Conservation (phyloP, 2,113 vertebrate genomes). For the Hemicordylus capensis region DNA sequence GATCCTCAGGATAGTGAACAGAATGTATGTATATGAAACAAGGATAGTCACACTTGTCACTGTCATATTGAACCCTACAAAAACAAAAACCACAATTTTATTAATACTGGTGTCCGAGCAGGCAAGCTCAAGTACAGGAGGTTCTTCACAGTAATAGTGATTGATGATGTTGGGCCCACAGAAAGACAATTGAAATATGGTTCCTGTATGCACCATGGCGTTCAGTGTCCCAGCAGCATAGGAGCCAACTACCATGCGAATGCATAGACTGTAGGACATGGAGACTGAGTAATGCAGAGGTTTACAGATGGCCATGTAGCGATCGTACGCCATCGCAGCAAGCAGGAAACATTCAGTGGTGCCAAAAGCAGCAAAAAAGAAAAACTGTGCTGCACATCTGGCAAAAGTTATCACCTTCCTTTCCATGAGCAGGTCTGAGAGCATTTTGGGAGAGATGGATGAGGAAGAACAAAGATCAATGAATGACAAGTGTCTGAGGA, state of each 20-base stretch:
- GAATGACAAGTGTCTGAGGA: not conserved
- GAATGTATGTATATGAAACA: slow-evolving; percentile 49
- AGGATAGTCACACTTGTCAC: slow-evolving; percentile 37
- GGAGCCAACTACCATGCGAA: slow-evolving; percentile 13
- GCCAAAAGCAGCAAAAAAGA: slow-evolving; percentile 61
- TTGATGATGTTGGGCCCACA: slow-evolving; percentile 28
- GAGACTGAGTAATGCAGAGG: slow-evolving; percentile 11
- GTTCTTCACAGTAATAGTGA: slow-evolving; percentile 63
- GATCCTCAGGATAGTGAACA: slow-evolving; percentile 39
- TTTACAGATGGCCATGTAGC: too few species aligned
- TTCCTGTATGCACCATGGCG: slow-evolving; percentile 38
- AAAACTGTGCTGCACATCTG: slow-evolving; percentile 74
- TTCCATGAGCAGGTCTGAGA: slow-evolving; percentile 57
- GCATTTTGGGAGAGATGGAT: slow-evolving; percentile 67
- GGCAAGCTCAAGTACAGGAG: slow-evolving; percentile 28
- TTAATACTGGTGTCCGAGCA: slow-evolving; percentile 53
- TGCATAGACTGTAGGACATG: slow-evolving; percentile 24
- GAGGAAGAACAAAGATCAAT: slow-evolving; percentile 55
- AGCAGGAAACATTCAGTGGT: slow-evolving; percentile 8
- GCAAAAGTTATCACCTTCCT: slow-evolving; percentile 63
- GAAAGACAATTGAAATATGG: slow-evolving; percentile 29
- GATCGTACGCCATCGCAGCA: too few species aligned
- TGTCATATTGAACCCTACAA: slow-evolving; percentile 8
- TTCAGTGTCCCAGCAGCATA: slow-evolving; percentile 17
- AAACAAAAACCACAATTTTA: not conserved